phyloP scores from a whole-genome alignment of 2,113 vertebrate species.

The Lynx canadensis region DNA sequence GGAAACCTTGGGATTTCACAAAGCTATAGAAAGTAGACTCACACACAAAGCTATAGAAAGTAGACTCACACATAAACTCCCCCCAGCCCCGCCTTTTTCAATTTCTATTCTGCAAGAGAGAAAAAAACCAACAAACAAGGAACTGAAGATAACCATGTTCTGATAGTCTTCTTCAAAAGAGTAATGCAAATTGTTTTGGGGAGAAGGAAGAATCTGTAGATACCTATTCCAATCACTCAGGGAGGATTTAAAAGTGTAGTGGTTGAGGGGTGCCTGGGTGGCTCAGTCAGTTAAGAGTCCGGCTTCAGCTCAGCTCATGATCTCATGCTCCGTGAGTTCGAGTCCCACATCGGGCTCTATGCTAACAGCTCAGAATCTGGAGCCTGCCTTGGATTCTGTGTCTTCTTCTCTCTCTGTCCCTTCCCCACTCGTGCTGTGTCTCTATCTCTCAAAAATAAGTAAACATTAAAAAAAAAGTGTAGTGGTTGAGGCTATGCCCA shows the following conservation, averaged over 20 bases:
- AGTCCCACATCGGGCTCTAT: too few relatives aligned
- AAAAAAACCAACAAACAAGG: background rate
- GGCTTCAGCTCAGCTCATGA: too few relatives aligned
- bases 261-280: too few relatives aligned
- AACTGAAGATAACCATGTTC: background rate
- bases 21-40: background rate
- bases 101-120: constrained; percentile 17
- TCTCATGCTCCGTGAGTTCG: too few relatives aligned
- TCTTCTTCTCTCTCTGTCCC: too few relatives aligned
- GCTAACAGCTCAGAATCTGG: too few relatives aligned
- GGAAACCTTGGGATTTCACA: constrained; percentile 29
- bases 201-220: background rate
- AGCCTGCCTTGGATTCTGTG: too few relatives aligned
- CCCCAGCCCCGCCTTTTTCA: background rate
- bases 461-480: background rate
- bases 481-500: background rate
- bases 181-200: background rate
- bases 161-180: background rate
- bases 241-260: background rate
- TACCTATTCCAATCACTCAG: background rate
- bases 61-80: background rate
- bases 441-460: too few relatives aligned
- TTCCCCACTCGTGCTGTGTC: too few relatives aligned
- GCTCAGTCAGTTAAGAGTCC: too few relatives aligned
- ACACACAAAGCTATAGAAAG: background rate